Base-by-base conservation (phyloP, 2,797 vertebrate genomes). In the Menidia menidia region DNA sequence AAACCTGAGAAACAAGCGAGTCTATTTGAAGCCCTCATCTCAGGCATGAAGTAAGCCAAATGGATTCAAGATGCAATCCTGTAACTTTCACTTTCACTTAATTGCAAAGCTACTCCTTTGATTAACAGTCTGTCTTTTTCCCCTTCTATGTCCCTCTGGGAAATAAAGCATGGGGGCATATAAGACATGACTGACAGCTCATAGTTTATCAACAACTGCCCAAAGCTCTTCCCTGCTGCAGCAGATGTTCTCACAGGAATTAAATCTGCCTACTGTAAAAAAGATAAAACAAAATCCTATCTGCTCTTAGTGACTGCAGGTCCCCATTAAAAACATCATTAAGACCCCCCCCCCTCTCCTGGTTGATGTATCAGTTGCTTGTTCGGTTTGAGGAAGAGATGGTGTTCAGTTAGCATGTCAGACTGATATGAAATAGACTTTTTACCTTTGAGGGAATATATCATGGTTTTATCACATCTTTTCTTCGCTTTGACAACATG, bases 71-170 rank as follows among this genome's bases (percentile, higher is more conserved):
- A 91, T 82, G 79, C 77, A 89, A 83, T 86, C 83, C 82, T 71
- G 67, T 78, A 88, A 90, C 88, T 87, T 88, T 89, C 78, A 55
- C 78, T 85, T 80, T 81, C 77, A 74, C 82, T 90, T 91, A 91
- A 92, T 92, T 92, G 85, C 82, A 64, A 76, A 86, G 85, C 80
- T 83, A 77, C 80, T 88, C 63, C 62, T 88, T 88, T 90, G 89
- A 90, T 90, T 86, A 92, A 89, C 80, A 86, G 75, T 77, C 43
- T 43, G 66, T 69, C 73, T 71, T 8, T 9, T 31, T 32, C 59
- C 53, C 63, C 73, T 64, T 53, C 39, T 43, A 11, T n/a, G 25
- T 73, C 64, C 84, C 83, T 70, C 16, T 66, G 83, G 88, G 84
- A 80, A 75, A 83, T 72, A 58, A 53, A 45, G n/a, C 25, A 15